Evolutionary conservation across 2,888 invertebrate species (phyloP).

Genomic region (Eupithecia exiguata): DNA sequence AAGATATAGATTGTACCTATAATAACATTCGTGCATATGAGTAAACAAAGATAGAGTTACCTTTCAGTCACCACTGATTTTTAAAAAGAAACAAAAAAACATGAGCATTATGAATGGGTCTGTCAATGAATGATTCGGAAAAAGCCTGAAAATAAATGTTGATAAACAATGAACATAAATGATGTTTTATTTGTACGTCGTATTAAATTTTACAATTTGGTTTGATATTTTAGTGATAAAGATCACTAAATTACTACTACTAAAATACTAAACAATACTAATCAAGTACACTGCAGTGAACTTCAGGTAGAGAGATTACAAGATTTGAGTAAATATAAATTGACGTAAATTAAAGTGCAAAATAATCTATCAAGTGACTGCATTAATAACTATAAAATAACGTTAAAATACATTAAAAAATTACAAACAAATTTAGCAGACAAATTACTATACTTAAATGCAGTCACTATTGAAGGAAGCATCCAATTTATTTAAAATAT

Average conservation of each 20-base stretch:
- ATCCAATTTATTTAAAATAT: slow-evolving; percentile 21
- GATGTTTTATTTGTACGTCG: background rate
- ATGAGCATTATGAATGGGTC: slow-evolving; percentile 53
- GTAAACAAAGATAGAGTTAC: slow-evolving; percentile 59
- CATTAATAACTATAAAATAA: slow-evolving; percentile 37
- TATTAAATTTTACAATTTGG: background rate
- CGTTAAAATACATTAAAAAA: background rate
- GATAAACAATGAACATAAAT: background rate
- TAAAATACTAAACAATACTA: no score
- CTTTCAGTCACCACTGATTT: slow-evolving; percentile 69
- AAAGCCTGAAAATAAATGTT: slow-evolving; percentile 66
- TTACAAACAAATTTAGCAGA: background rate
- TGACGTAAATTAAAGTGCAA: slow-evolving; percentile 58
- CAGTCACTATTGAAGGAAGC: slow-evolving; percentile 39
- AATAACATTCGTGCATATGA: slow-evolving; percentile 34
- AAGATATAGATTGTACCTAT: background rate
- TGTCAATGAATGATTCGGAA: slow-evolving; percentile 61
- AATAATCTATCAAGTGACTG: slow-evolving; percentile 63
- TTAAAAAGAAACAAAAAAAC: slow-evolving; percentile 57
- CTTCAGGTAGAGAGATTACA: background rate
- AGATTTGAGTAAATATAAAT: background rate
- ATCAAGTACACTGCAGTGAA: no score
- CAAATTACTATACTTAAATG: slow-evolving; percentile 21
- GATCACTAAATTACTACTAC: no score
- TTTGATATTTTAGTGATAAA: slow-evolving; percentile 25